Evolutionary conservation across 1,140 invertebrate species (phyloP).

Genomic region (Vanessa tameamea): DNA sequence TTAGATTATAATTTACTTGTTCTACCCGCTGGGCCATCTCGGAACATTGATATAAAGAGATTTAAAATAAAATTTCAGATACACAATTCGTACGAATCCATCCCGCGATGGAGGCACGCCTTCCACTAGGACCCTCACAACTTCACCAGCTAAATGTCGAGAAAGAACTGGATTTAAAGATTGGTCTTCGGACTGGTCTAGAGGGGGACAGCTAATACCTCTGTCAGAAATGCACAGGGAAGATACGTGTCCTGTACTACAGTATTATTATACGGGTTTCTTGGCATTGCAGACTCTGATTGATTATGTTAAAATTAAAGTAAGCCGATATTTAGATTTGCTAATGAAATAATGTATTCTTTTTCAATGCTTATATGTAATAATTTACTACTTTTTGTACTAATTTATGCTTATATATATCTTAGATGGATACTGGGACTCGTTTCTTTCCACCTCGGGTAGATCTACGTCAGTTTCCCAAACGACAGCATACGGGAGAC

Average conservation of each 20-base stretch:
- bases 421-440: conserved; percentile 82
- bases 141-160: conserved; percentile 85
- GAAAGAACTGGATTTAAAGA: conserved; percentile 77
- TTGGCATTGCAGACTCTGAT: conserved; percentile 86
- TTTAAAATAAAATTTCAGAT: conserved; percentile 69
- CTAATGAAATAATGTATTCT: not conserved
- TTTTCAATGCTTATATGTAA: too few relatives aligned
- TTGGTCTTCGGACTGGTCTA: conserved; percentile 81
- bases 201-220: conserved; percentile 83
- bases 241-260: conserved; percentile 85
- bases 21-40: too few relatives aligned
- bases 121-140: conserved; percentile 83
- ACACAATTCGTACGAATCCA: conserved; percentile 87
- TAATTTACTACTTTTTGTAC: too few relatives aligned
- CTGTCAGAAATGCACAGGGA: conserved; percentile 80
- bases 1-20: too few relatives aligned
- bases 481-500: conserved; percentile 85
- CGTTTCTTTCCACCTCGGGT: conserved; percentile 83
- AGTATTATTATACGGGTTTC: conserved; percentile 89
- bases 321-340: conserved; percentile 47
- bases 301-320: conserved; percentile 86
- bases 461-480: conserved; percentile 86
- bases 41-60: not conserved
- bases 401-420: not conserved
- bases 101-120: conserved; percentile 82